Percentiles rank a stretch among this genome's conserved stretches.
These are phyloP conservation scores for Osmerus mordax DNA, from an alignment of 2,113 vertebrate species.

Conservation along the genomic window DNA sequence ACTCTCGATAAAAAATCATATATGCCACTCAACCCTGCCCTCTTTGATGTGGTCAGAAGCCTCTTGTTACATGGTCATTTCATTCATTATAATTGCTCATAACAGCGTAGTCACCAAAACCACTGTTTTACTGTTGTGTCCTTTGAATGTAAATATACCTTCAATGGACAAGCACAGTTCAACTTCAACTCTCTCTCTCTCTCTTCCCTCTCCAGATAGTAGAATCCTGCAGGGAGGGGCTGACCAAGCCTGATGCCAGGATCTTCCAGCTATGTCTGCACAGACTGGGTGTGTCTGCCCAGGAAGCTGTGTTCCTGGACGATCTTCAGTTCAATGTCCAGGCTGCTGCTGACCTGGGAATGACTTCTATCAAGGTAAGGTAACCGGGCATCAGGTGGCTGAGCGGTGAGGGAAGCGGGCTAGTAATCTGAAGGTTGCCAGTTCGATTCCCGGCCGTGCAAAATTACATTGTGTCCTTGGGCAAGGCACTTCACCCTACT, in stretches of 20 bases:
- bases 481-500: no score
- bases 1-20: constrained; percentile 55
- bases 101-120: no score
- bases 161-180: no score
- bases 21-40: constrained; percentile 62
- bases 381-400: no score
- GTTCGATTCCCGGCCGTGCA: no score
- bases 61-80: not conserved
- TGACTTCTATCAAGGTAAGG: constrained; percentile 73
- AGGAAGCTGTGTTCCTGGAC: constrained; percentile 76
- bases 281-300: constrained; percentile 64
- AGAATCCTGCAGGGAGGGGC: constrained; percentile 70
- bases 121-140: no score
- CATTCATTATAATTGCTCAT: no score
- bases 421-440: no score
- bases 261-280: constrained; percentile 74
- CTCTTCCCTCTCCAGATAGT: constrained; percentile 59
- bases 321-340: constrained; percentile 69
- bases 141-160: no score
- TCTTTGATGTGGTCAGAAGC: constrained; percentile 79
- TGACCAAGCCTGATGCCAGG: constrained; percentile 66
- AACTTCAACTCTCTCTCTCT: no score
- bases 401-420: no score
- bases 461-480: no score
- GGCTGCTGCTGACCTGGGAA: constrained; percentile 74